Conservation (phyloP, 1,140 invertebrate species). For the Trichonephila inaurata region DNA sequence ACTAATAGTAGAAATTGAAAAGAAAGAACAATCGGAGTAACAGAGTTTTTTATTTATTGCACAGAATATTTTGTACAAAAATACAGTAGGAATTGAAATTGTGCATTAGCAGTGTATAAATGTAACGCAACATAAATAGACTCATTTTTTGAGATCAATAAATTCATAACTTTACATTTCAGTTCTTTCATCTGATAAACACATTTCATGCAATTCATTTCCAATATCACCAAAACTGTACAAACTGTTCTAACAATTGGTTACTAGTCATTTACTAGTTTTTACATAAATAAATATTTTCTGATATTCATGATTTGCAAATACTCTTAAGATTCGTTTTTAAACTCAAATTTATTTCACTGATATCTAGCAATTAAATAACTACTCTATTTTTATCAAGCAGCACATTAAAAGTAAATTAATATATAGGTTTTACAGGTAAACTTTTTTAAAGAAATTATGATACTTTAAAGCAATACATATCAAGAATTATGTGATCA, state of each 20-base stretch:
- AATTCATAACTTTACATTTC: constrained; percentile 2
- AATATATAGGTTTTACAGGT: no score
- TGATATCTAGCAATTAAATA: no score
- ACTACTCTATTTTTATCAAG: no score
- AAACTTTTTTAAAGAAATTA: no score
- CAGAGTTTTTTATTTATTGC: constrained; percentile 51
- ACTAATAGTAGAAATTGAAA: no score
- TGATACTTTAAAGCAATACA: no score
- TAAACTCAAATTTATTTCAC: no score
- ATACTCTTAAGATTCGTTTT: no score
- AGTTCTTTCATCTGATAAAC: not conserved
- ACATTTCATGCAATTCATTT: not conserved
- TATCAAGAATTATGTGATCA: no score
- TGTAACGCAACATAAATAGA: constrained; percentile 43
- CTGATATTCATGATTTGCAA: no score
- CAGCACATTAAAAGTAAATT: no score
- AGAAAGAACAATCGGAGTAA: not conserved
- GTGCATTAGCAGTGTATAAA: constrained; percentile 20
- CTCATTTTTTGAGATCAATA: constrained; percentile 43
- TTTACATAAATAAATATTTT: not conserved
- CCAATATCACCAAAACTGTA: constrained; percentile 5
- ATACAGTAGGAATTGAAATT: constrained; percentile 25
- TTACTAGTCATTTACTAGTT: not conserved
- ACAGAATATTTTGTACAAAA: constrained; percentile 33
- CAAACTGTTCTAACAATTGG: not conserved